Conservation (phyloP, 2,797 vertebrate genomes). For the Takifugu rubripes region DNA sequence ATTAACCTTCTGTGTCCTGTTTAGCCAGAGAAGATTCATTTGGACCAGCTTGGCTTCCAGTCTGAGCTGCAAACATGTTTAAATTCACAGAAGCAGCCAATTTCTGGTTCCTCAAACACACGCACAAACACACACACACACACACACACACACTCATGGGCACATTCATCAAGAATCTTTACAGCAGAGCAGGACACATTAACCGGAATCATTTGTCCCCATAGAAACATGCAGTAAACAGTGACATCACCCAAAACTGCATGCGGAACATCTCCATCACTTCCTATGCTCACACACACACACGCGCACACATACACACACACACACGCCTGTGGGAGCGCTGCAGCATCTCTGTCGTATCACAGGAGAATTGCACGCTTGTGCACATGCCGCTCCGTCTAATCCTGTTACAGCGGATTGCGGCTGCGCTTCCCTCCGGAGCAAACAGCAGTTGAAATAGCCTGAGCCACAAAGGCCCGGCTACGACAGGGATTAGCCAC, state of each 20-base stretch:
- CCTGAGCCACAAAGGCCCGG: slow-evolving; percentile 26
- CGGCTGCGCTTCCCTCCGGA: slow-evolving; percentile 29
- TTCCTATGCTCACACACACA: slow-evolving; percentile 5
- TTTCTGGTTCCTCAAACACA: not conserved
- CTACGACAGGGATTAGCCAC: slow-evolving; percentile 44
- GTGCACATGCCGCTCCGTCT: slow-evolving; percentile 30
- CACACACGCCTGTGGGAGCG: slow-evolving; percentile 27
- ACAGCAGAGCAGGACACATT: slow-evolving; percentile 14
- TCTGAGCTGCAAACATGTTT: too few relatives aligned
- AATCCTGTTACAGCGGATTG: slow-evolving; percentile 50
- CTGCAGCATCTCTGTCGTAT: slow-evolving; percentile 43
- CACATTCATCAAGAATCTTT: slow-evolving; percentile 7
- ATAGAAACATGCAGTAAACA: slow-evolving; percentile 2
- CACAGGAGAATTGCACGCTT: slow-evolving; percentile 29
- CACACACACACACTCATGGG: slow-evolving; percentile 3
- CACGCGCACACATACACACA: not conserved
- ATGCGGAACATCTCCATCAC: slow-evolving; percentile 31
- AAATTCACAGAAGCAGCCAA: not conserved
- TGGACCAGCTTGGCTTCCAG: slow-evolving; percentile 10
- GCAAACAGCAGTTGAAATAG: slow-evolving; percentile 37
- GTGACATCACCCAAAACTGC: slow-evolving; percentile 18
- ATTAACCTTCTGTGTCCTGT: slow-evolving; percentile 35
- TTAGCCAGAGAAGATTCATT: slow-evolving; percentile 41
- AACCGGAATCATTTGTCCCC: slow-evolving; percentile 13
- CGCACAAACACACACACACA: not conserved